Evolutionary conservation across 2,888 invertebrate species (phyloP).

Genomic region (Pocota personata): DNA sequence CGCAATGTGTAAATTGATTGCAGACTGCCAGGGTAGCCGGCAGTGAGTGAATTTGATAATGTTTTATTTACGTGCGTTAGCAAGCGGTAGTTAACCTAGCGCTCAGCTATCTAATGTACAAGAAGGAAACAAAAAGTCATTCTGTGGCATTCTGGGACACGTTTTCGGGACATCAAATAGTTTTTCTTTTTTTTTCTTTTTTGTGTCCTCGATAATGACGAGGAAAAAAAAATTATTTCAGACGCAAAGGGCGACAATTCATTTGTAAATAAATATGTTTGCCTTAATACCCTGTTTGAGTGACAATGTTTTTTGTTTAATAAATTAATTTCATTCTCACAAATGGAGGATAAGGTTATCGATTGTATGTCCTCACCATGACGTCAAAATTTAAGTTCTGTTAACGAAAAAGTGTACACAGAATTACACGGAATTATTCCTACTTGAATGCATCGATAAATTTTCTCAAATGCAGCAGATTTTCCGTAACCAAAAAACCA

Average conservation of each 20-base stretch:
- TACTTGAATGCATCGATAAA: not conserved
- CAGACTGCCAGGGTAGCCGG: constrained; percentile 34
- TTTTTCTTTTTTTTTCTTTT: constrained; percentile 32
- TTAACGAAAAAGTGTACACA: not conserved
- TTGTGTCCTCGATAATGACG: constrained; percentile 50
- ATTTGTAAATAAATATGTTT: constrained; percentile 70
- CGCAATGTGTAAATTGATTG: constrained; percentile 71
- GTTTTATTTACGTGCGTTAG: constrained; percentile 71
- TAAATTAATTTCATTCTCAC: constrained; percentile 27
- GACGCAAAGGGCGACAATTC: constrained; percentile 63
- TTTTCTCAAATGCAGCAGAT: constrained; percentile 50
- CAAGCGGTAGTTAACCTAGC: constrained; percentile 70
- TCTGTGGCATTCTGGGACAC: constrained; percentile 43
- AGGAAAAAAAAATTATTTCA: constrained; percentile 37
- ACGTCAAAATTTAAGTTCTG: not conserved
- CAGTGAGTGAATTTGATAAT: constrained; percentile 66
- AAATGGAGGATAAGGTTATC: constrained; percentile 20
- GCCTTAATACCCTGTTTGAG: constrained; percentile 53
- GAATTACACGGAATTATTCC: constrained; percentile 11
- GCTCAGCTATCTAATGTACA: constrained; percentile 7
- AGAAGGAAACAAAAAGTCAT: constrained; percentile 68
- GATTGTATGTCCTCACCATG: constrained; percentile 20
- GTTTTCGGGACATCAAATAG: constrained; percentile 65
- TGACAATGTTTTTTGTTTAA: constrained; percentile 43
- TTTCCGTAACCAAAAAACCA: constrained; percentile 36